Evolutionary conservation across 1,140 invertebrate species (phyloP), one percentile per base, ranked within the genome.

Genomic region (Drosophila suzukii): DNA sequence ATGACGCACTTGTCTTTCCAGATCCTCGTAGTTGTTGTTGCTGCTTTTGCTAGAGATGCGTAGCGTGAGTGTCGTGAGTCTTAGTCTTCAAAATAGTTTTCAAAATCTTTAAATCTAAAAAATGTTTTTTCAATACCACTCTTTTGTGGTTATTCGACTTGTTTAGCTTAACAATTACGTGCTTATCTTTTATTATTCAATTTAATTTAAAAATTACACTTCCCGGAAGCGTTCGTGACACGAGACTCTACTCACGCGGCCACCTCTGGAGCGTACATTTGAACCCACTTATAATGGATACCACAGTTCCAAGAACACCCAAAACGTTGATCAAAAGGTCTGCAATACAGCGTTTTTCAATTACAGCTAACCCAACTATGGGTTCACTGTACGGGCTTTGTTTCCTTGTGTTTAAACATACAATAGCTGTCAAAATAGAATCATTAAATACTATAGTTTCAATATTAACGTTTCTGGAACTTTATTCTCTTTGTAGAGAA

Each of bases 1-100:
- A 89, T 83, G 84, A 89, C 84, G 80, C 84, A 88, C 84, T 89
- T 88, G 82, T 78, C 51, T 47, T 60, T 34, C 46, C 36, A 70
- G 38, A 32, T 68, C 13, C 41, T 49, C 70, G 34, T 53, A 56
- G 47, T 60, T 63, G 36, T 46, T 75, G 15, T 46, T 63, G 38
- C 15, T 75, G 36, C 51, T 62, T n/a, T n/a, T 44, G 27, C 41
- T 47, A 43, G 50, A 30, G 72, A n/a, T 56, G 30, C 27, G 27
- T 4, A 4, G 8, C 27, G 27, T 4, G 6, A 11, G 11, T 46
- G 15, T n/a, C 10, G 57, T 62, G 43, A 11, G 8, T 2, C 20
- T 11, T 1, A 7, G 7, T 32, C 8, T 32, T 3, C 2, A 10
- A 10, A 34, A 8, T 34, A 34, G 32, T 34, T 34, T 10, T 3